phyloP scores from a whole-genome alignment of 2,888 invertebrate genomes.

The Acheta domesticus region DNA sequence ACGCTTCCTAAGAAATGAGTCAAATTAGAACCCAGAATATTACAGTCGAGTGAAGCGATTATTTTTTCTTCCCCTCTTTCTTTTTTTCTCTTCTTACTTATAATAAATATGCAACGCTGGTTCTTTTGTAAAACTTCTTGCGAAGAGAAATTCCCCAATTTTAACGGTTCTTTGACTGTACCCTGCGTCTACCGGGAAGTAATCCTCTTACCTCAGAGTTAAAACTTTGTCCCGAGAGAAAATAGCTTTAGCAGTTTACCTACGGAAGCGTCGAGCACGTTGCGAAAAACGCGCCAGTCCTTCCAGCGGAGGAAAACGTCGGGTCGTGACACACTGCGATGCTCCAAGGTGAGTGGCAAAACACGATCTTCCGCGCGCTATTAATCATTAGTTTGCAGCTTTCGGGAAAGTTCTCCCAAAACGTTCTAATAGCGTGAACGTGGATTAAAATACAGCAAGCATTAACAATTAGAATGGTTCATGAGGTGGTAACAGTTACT shows the following conservation, averaged over 20 bases:
- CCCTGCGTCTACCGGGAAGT: background rate
- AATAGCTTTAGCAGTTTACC: conserved; percentile 18
- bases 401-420: no score
- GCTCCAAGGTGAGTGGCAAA: no score
- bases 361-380: no score
- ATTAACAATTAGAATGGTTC: no score
- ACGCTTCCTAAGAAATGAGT: background rate
- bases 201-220: conserved; percentile 18
- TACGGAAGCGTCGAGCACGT: background rate
- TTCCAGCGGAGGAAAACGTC: no score
- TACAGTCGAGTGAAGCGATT: background rate
- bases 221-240: conserved; percentile 18
- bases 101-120: conserved; percentile 10
- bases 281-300: background rate
- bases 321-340: no score
- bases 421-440: no score
- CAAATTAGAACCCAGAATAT: background rate
- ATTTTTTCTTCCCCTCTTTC: background rate
- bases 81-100: background rate
- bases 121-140: conserved; percentile 18
- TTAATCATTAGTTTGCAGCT: no score
- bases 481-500: no score
- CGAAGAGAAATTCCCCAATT: conserved; percentile 5
- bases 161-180: conserved; percentile 1
- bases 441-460: no score